phyloP scores from a whole-genome alignment of 1,140 invertebrate species.

The Pygmarrhopalites habei region DNA sequence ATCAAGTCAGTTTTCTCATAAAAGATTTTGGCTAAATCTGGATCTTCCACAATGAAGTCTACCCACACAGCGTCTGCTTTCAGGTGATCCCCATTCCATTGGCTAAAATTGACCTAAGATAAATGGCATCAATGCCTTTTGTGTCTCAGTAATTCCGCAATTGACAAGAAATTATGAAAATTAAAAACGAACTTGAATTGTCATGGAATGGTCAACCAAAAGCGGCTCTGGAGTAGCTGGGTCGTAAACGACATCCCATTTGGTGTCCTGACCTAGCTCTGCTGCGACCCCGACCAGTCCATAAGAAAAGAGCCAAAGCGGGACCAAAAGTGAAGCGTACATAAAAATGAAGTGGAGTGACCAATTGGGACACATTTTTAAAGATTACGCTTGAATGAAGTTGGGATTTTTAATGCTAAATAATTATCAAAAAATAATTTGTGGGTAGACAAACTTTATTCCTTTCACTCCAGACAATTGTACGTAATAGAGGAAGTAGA shows the following conservation, averaged over 20 bases:
- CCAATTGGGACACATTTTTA: slow-evolving; percentile 55
- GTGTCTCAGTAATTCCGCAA: not conserved
- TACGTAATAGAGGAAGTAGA: too few relatives aligned
- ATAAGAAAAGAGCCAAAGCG: slow-evolving; percentile 49
- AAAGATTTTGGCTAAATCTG: slow-evolving; percentile 29
- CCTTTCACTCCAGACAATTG: too few relatives aligned
- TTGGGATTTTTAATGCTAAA: too few relatives aligned
- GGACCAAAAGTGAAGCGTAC: slow-evolving; percentile 49
- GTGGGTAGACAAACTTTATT: too few relatives aligned
- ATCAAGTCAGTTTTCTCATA: slow-evolving; percentile 6
- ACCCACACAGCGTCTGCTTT: slow-evolving; percentile 17
- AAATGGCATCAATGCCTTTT: not conserved
- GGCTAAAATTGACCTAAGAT: slow-evolving; percentile 30
- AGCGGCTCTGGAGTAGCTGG: slow-evolving; percentile 37
- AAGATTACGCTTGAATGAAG: too few relatives aligned
- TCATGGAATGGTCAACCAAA: slow-evolving; percentile 27
- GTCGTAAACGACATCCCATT: slow-evolving; percentile 42
- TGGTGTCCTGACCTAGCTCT: slow-evolving; percentile 28
- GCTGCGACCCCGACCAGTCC: slow-evolving; percentile 43
- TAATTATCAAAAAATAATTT: too few relatives aligned
- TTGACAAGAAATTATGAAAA: slow-evolving; percentile 11
- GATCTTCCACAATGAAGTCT: slow-evolving; percentile 32
- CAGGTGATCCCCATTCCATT: not conserved
- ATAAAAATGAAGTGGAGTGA: slow-evolving; percentile 52
- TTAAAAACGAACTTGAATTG: slow-evolving; percentile 38